These are phyloP conservation scores for Apoderus coryli DNA, from an alignment of 2,888 invertebrate species.

Conservation along the genomic window DNA sequence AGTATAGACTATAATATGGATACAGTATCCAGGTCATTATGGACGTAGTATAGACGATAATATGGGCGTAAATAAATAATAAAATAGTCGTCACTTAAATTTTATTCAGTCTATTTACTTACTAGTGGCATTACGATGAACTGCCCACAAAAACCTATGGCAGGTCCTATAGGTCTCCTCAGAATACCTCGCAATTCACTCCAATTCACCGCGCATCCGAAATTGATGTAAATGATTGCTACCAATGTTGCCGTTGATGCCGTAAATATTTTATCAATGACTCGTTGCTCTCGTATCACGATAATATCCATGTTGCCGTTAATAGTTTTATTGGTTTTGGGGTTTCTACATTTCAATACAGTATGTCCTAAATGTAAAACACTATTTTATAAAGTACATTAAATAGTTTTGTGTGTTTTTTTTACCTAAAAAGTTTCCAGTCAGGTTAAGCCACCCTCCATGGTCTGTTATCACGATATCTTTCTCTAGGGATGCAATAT, in stretches of 20 bases:
- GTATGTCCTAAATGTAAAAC: no score
- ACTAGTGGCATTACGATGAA: constrained; percentile 79
- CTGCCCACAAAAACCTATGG: constrained; percentile 65
- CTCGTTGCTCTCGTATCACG: constrained; percentile 32
- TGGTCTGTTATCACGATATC: constrained; percentile 15
- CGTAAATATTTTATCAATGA: constrained; percentile 61
- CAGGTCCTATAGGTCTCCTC: constrained; percentile 59
- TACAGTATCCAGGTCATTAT: no score
- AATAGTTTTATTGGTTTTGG: not conserved
- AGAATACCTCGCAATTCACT: constrained; percentile 48
- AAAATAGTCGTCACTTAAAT: no score
- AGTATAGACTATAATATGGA: no score
- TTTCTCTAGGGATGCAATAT: constrained; percentile 19
- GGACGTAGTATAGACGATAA: no score
- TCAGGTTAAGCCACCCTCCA: constrained; percentile 24
- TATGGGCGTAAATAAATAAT: no score
- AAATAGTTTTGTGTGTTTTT: constrained; percentile 1
- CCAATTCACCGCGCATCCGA: constrained; percentile 79
- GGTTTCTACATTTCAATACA: constrained; percentile 1
- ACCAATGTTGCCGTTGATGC: constrained; percentile 61
- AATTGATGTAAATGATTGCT: constrained; percentile 75
- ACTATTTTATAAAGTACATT: no score
- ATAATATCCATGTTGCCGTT: constrained; percentile 7
- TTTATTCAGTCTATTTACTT: no score
- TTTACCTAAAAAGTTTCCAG: constrained; percentile 30